Evolutionary conservation across 2,888 invertebrate species (phyloP).

Genomic region (Adelphocoris suturalis): DNA sequence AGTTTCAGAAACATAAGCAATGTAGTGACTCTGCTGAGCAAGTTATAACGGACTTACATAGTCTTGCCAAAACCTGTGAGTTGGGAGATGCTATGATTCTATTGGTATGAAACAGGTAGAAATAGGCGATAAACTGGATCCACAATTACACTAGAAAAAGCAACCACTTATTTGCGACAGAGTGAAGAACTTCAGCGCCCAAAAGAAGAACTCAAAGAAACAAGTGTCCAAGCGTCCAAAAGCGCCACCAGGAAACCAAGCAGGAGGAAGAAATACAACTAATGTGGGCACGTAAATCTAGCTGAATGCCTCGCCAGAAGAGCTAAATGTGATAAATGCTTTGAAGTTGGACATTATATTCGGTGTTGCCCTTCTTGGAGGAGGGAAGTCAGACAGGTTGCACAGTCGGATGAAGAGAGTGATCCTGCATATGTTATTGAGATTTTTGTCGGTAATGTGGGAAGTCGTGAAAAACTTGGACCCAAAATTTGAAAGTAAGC

Average conservation of each 20-base stretch:
- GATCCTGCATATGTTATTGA: neutral
- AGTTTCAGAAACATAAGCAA: neutral
- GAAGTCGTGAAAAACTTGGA: neutral
- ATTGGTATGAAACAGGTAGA: neutral
- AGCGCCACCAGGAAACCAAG: neutral
- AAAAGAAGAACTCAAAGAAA: slow-evolving; percentile 2
- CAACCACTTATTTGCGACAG: neutral
- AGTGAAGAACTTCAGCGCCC: neutral
- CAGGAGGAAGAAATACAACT: neutral
- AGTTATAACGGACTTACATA: neutral
- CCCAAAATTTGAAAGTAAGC: neutral
- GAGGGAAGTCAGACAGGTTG: neutral
- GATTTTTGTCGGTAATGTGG: neutral
- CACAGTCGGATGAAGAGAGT: neutral
- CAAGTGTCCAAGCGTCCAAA: neutral
- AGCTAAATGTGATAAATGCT: neutral
- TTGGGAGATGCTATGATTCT: neutral
- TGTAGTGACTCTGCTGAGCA: neutral
- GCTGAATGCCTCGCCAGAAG: neutral
- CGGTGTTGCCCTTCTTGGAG: neutral
- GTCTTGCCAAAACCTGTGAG: neutral
- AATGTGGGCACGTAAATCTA: neutral
- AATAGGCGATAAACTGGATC: neutral
- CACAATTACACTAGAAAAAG: neutral
- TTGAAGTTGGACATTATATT: neutral